A percentile compares a stretch with the other conserved stretches of the same genome.
phyloP scores from a whole-genome alignment of 2,113 vertebrate genomes.

The Athene noctua region DNA sequence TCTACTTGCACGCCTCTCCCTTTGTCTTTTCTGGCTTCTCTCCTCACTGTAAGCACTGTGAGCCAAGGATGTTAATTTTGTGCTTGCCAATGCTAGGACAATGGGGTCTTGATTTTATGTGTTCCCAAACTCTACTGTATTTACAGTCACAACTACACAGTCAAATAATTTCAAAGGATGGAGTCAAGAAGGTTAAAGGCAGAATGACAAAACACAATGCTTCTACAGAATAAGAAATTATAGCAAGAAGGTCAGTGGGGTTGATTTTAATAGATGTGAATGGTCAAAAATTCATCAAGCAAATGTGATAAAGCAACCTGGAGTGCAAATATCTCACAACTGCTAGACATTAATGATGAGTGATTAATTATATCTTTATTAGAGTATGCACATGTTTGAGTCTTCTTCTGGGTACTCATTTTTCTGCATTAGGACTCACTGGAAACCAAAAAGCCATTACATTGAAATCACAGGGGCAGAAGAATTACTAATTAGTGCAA shows the following conservation, averaged over 20 bases:
- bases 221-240: not conserved
- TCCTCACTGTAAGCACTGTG: not conserved
- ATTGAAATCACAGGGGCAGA: not conserved
- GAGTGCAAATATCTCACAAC: not conserved
- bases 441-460: not conserved
- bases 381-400: not conserved
- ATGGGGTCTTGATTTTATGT: not conserved
- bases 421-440: not conserved
- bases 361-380: not conserved
- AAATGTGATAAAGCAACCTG: not conserved
- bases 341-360: not conserved
- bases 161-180: not conserved
- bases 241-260: not conserved
- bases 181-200: not conserved
- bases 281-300: not conserved
- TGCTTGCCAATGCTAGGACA: not conserved
- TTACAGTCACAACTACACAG: not conserved
- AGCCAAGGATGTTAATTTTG: not conserved
- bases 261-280: slow-evolving; percentile 11
- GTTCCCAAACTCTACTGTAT: not conserved
- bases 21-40: not conserved
- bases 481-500: not conserved
- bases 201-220: not conserved
- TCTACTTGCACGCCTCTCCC: not conserved
- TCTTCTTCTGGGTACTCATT: not conserved